phyloP scores from a whole-genome alignment of 1,140 invertebrate species.

The Cherax quadricarinatus region DNA sequence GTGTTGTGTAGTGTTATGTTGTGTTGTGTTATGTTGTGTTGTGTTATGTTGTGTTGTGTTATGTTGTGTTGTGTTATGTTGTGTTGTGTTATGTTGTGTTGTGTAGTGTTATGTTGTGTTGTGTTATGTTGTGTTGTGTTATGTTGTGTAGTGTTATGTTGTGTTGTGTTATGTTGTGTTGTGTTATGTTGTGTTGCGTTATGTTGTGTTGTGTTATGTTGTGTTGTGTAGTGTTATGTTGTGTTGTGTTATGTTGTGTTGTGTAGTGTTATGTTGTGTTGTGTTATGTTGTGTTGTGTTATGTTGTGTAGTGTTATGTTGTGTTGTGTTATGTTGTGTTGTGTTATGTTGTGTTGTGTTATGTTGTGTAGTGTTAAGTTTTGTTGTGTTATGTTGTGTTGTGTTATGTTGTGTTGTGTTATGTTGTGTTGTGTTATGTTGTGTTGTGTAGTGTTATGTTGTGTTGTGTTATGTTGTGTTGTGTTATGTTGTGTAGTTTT shows the following conservation, averaged over 20 bases:
- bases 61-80: neutral
- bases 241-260: neutral
- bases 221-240: neutral
- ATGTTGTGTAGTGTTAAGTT: conserved; percentile 5
- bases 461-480: neutral
- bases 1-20: neutral
- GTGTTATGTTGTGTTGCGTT: neutral
- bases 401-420: conserved; percentile 2
- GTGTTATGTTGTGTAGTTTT: conserved; percentile 14
- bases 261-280: conserved; percentile 7
- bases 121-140: neutral
- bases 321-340: conserved; percentile 10
- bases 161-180: neutral
- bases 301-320: neutral
- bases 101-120: neutral
- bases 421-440: neutral
- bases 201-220: neutral
- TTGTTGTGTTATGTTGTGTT: conserved; percentile 1
- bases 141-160: neutral
- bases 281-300: conserved; percentile 7
- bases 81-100: neutral
- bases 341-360: conserved; percentile 20
- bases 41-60: neutral
- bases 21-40: neutral
- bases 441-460: neutral